A percentile compares a stretch with the other conserved stretches of the same genome.
Evolutionary conservation across 2,113 vertebrate species (phyloP).

Genomic region (Halcyon senegalensis): DNA sequence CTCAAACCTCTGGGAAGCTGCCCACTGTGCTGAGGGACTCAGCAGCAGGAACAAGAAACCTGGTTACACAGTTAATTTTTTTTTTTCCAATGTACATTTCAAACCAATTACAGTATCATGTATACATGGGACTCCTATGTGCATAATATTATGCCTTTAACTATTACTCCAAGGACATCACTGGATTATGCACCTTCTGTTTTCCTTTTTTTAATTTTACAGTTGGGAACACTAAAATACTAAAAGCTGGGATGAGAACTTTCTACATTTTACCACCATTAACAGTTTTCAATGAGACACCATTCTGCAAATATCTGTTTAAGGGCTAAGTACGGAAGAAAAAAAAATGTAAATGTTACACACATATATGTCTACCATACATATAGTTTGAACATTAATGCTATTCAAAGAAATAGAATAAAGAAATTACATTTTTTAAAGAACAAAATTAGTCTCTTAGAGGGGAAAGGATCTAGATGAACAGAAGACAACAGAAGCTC

Average conservation of each 20-base stretch:
- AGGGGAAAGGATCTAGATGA: neutral
- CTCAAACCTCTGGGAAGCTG: constrained; percentile 44
- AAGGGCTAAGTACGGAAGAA: neutral
- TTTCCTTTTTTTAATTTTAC: constrained; percentile 70
- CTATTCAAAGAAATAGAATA: neutral
- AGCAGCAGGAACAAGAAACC: constrained; percentile 26
- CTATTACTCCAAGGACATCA: constrained; percentile 63
- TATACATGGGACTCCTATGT: constrained; percentile 37
- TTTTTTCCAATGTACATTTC: constrained; percentile 44
- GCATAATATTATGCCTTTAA: constrained; percentile 64
- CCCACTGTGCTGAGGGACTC: constrained; percentile 53
- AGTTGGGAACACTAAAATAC: constrained; percentile 69
- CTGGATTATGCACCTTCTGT: constrained; percentile 67
- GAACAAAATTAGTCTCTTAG: neutral
- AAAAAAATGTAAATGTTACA: neutral
- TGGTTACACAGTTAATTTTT: neutral
- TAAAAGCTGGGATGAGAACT: constrained; percentile 66
- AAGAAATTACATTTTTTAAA: neutral
- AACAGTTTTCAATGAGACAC: constrained; percentile 49
- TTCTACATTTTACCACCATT: constrained; percentile 41
- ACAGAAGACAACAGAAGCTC: neutral
- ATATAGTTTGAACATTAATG: neutral
- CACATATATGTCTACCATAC: neutral
- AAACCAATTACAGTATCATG: constrained; percentile 42
- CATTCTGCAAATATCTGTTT: constrained; percentile 24